phyloP scores from a whole-genome alignment of 1,140 invertebrate species.

The Scaptodrosophila lebanonensis region DNA sequence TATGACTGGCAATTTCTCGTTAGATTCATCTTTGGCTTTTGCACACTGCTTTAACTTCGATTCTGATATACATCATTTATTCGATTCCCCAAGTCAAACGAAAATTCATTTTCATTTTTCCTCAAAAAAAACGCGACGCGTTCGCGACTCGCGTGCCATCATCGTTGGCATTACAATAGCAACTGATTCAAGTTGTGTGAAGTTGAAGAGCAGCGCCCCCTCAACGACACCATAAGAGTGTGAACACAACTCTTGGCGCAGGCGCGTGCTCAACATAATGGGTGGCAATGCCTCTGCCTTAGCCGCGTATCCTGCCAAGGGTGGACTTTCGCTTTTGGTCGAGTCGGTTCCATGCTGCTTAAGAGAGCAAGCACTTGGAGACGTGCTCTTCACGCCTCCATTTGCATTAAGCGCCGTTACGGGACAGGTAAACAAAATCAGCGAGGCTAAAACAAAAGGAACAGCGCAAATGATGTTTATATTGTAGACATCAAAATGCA shows the following conservation, averaged over 20 bases:
- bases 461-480: conserved; percentile 70
- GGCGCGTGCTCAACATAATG: too few species aligned
- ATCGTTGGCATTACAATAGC: conserved; percentile 67
- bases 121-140: conserved; percentile 56
- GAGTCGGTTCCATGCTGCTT: too few species aligned
- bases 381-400: conserved; percentile 14
- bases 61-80: conserved; percentile 66
- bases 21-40: conserved; percentile 72
- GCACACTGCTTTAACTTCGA: conserved; percentile 45
- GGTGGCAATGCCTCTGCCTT: too few species aligned
- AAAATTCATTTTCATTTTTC: conserved; percentile 38
- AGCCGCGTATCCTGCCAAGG: conserved; percentile 9
- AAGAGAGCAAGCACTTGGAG: conserved; percentile 12
- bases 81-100: conserved; percentile 23
- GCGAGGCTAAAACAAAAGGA: conserved; percentile 64
- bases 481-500: conserved; percentile 66
- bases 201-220: conserved; percentile 9
- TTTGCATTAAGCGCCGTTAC: conserved; percentile 34
- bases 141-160: conserved; percentile 49
- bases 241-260: background rate
- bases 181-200: conserved; percentile 36
- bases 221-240: conserved; percentile 2
- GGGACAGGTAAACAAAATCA: conserved; percentile 71
- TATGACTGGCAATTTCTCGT: conserved; percentile 72
- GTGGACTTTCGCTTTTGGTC: conserved; percentile 40